Evolutionary conservation across 2,113 vertebrate genomes (phyloP).

Genomic region (Salvator merianae): DNA sequence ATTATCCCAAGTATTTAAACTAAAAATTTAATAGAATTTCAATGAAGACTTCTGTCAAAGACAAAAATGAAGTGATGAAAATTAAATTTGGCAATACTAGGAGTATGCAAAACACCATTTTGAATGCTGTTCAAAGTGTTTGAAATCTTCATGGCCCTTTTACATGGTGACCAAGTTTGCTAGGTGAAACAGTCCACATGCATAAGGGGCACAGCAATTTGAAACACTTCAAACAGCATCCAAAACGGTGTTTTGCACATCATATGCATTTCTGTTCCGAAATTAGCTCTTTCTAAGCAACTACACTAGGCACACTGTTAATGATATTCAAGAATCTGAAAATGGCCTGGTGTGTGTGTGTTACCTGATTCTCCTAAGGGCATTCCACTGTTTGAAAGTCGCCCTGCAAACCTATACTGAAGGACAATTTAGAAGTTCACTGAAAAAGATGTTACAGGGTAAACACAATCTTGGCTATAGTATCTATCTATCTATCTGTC

Average conservation of each 20-base stretch:
- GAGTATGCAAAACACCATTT: no score
- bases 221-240: no score
- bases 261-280: no score
- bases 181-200: no score
- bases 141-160: no score
- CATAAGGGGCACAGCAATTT: no score
- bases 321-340: neutral
- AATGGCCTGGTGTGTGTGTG: neutral
- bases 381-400: neutral
- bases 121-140: no score
- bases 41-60: neutral
- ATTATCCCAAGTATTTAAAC: neutral
- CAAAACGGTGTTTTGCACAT: no score
- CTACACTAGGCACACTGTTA: neutral
- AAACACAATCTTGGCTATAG: neutral
- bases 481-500: no score
- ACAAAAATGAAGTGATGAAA: neutral
- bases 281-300: neutral
- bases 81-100: no score
- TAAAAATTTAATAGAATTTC: neutral
- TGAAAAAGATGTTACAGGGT: no score
- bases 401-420: neutral
- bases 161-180: no score
- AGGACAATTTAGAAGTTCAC: neutral
- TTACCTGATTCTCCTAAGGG: neutral